Evolutionary conservation across 2,797 vertebrate genomes (phyloP), one percentile per base, ranked within the genome.

Genomic region (Amblyraja radiata): DNA sequence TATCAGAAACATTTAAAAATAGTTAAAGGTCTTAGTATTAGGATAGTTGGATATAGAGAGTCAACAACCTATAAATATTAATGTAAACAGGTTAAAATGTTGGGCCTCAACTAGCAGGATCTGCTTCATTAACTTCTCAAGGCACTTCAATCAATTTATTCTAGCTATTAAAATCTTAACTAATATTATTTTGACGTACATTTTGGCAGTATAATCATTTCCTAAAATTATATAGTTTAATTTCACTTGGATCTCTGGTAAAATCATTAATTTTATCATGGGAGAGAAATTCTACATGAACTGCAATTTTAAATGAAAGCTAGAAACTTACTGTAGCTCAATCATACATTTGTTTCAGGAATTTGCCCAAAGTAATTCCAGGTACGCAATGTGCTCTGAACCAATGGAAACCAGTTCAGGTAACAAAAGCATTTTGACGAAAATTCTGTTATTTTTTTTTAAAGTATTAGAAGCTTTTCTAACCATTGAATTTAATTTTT

Each of bases 351-450:
- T 94, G 58, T 94, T 94, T 93, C 94, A 97, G 97, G 95, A 95
- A 73, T 94, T 95, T 81, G 68, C 93, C 76, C n/a, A 61, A 32
- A 93, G 94, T 93, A 90, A 46, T 92, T 93, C 84, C 46, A 93
- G 95, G 93, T 94, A 83, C 94, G 94, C 94, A 73, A 94, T 93
- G 71, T 94, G 93, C 94, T 93, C 94, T 90, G 94, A 94, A 93
- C 88, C 91, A 88, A 94, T 93, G 94, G 96, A 96, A 80, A 36
- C 94, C 93, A 94, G 93, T 93, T 96, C 96, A 94, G 95, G 97
- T 97, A 95, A 95, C 95, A 68, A 68, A 88, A n/a, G 6, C 2
- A 32, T 68, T 68, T 65, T 36, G 6, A 65, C 18, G 36, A 16
- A 61, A 84, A 84, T 18, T 25, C 10, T 28, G 14, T n/a, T 28